Evolutionary conservation across 2,113 vertebrate species (phyloP).

Genomic region (Ariopsis seemanni): DNA sequence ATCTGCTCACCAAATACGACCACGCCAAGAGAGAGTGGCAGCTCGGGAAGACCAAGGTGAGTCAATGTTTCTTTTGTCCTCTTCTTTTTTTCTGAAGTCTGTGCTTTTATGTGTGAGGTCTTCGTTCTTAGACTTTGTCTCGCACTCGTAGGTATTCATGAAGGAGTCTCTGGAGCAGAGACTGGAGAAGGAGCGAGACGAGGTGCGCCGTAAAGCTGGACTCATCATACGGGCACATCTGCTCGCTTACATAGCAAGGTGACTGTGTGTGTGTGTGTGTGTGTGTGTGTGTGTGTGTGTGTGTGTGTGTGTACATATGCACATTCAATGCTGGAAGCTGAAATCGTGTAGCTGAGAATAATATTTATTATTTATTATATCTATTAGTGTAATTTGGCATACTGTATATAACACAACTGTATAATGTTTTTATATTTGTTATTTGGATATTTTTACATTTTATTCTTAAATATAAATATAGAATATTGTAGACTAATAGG

Average conservation of each 20-base stretch:
- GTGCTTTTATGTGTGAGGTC: not conserved
- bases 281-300: not conserved
- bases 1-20: slow-evolving; percentile 78
- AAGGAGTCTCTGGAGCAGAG: slow-evolving; percentile 88
- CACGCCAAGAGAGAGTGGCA: slow-evolving; percentile 84
- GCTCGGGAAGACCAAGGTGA: slow-evolving; percentile 87
- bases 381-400: not conserved
- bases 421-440: not conserved
- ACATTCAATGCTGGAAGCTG: not conserved
- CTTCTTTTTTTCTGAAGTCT: not conserved
- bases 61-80: not conserved
- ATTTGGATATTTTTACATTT: not conserved
- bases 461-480: not conserved
- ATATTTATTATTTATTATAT: not conserved
- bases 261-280: slow-evolving; percentile 49
- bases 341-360: not conserved
- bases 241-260: slow-evolving; percentile 88
- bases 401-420: not conserved
- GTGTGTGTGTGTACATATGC: not conserved
- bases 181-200: slow-evolving; percentile 87
- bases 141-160: slow-evolving; percentile 84
- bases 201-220: slow-evolving; percentile 81
- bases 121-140: slow-evolving; percentile 3
- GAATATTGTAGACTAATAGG: not conserved
- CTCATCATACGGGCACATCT: slow-evolving; percentile 85